Evolutionary conservation across 1,140 invertebrate species (phyloP), one percentile per base, ranked within the genome.

Genomic region (Papilio glaucus): DNA sequence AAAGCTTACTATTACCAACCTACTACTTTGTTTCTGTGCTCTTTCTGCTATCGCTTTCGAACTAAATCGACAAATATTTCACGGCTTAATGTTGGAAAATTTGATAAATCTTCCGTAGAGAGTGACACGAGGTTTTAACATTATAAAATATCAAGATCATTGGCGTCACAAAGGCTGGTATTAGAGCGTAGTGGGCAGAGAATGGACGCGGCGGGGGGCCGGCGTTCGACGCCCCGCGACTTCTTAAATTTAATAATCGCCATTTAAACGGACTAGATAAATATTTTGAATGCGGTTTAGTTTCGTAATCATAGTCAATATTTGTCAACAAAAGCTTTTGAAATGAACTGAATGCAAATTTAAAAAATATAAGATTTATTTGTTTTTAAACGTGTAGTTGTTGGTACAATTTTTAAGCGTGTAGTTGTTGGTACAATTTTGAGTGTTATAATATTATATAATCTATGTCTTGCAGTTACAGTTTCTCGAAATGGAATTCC

Each of bases 201-300:
- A 84, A 81, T 79, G 74, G 73, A 29, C 76, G 9, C 83, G 24
- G 77, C 81, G 76, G 85, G 87, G 85, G 85, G 77, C 74, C 81
- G 41, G 29, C 57, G 57, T 72, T 80, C 78, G 73, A 60, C 72
- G 73, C 74, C 75, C 77, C 72, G 73, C 75, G 42, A 76, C 53
- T 79, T 72, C 73, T 77, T 85, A 86, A 87, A 87, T 88, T 87
- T 82, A 86, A 87, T 89, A 89, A 87, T 83, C 82, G 82, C 78
- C 71, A 81, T 82, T 79, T 72, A 76, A 79, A 83, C 77, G 74
- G 57, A 68, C 60, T 72, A 76, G 57, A 77, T 67, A 72, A 75
- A 69, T 69, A 53, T 69, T 24, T 29, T 49, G 26, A 49, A 29
- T 39, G 42, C 41, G 21, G 53, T 69, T 65, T 39, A 24, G 10